Evolutionary conservation across 2,888 invertebrate genomes (phyloP).

Genomic region (Rugalucina vietnamica): DNA sequence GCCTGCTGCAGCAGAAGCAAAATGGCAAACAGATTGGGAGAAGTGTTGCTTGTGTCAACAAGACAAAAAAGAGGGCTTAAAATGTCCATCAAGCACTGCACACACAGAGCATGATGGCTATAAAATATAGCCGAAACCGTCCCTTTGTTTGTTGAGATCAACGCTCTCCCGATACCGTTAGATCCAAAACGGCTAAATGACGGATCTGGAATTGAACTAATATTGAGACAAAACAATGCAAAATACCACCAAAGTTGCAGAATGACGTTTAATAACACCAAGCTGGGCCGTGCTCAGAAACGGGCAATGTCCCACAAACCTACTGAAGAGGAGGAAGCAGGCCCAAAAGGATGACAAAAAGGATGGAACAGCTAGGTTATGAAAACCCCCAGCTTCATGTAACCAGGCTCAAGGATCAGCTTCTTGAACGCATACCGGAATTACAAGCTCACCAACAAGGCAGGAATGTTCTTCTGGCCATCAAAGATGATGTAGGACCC

Average conservation of each 20-base stretch:
- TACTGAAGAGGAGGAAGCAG: neutral
- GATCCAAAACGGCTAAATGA: neutral
- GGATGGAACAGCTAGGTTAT: neutral
- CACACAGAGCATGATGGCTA: no score
- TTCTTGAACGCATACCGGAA: neutral
- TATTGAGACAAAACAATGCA: constrained; percentile 1
- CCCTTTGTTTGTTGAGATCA: neutral
- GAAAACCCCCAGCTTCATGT: neutral
- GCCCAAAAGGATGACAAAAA: neutral
- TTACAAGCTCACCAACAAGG: no score
- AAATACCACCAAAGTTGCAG: neutral
- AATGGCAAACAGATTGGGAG: neutral
- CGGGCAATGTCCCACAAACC: neutral
- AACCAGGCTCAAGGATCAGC: neutral
- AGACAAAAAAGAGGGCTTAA: constrained; percentile 1
- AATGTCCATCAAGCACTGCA: neutral
- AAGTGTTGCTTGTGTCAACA: neutral
- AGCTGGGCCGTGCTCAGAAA: neutral
- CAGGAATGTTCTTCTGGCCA: no score
- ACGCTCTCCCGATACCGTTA: neutral
- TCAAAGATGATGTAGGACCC: no score
- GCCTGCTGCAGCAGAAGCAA: neutral
- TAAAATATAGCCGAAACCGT: neutral
- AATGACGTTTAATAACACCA: neutral
- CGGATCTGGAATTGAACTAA: neutral